Conservation (phyloP, 2,888 invertebrate genomes). For the Ectropis crepuscularia region DNA sequence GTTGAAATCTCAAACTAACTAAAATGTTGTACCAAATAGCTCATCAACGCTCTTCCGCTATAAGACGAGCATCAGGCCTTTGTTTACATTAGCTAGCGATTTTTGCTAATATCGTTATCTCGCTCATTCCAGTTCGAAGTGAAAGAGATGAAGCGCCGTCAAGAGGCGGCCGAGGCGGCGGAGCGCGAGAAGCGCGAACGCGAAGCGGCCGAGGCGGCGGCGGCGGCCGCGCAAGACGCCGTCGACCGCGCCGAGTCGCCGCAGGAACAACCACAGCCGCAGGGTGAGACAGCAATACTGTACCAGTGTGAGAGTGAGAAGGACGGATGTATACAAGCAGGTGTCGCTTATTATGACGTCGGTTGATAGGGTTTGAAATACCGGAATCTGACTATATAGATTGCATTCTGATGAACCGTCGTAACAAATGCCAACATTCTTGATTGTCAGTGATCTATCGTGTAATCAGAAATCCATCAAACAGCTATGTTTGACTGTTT, state of each 20-base stretch:
- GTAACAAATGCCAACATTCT: too few species aligned
- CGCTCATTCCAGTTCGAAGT: constrained; percentile 92
- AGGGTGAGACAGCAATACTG: constrained; percentile 55
- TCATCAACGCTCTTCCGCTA: constrained; percentile 4
- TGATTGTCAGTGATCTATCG: too few species aligned
- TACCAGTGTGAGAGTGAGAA: constrained; percentile 1
- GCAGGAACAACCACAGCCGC: constrained; percentile 64
- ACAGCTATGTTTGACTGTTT: neutral
- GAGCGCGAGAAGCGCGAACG: constrained; percentile 89
- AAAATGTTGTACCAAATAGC: neutral
- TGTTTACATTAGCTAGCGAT: neutral
- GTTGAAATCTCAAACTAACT: constrained; percentile 2
- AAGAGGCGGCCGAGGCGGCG: constrained; percentile 93
- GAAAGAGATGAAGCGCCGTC: constrained; percentile 96
- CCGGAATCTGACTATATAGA: too few species aligned
- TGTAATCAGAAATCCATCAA: too few species aligned
- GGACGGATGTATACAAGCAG: constrained; percentile 1
- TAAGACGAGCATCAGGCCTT: neutral
- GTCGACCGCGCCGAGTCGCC: constrained; percentile 71
- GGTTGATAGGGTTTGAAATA: neutral
- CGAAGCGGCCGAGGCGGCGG: constrained; percentile 78
- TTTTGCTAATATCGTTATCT: neutral
- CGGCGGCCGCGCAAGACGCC: constrained; percentile 71
- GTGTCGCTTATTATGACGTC: neutral
- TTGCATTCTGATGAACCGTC: too few species aligned